phyloP scores from a whole-genome alignment of 2,113 vertebrate genomes.

The Megaceryle torquata region DNA sequence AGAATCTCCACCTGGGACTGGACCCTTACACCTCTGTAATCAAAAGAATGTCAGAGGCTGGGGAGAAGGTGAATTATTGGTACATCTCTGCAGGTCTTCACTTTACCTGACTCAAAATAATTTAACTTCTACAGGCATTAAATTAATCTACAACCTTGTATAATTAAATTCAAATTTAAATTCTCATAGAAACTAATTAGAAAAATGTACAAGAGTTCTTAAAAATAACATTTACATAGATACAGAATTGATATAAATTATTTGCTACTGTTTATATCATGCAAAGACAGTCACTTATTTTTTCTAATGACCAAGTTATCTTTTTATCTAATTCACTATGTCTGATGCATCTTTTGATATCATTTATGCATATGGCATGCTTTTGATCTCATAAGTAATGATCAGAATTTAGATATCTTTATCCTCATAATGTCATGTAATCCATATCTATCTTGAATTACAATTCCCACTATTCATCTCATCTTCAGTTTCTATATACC shows the following conservation, averaged over 20 bases:
- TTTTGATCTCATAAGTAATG: background rate
- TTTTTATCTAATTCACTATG: background rate
- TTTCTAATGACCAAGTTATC: background rate
- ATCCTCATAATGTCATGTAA: background rate
- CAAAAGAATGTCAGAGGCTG: background rate
- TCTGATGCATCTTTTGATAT: background rate
- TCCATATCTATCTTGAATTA: background rate
- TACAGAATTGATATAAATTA: background rate
- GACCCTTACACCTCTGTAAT: background rate
- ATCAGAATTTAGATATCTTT: background rate
- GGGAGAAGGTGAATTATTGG: background rate
- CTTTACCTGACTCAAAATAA: background rate
- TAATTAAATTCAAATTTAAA: background rate
- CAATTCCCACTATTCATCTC: background rate
- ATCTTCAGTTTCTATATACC: background rate
- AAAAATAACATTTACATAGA: background rate
- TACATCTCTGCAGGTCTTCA: background rate
- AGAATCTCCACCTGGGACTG: background rate
- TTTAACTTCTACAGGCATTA: background rate
- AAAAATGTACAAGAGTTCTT: background rate
- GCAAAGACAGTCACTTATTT: background rate
- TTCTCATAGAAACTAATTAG: background rate
- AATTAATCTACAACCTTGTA: background rate
- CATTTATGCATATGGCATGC: background rate
- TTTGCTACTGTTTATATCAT: background rate